These are phyloP conservation scores for Petrolisthes manimaculis DNA, from an alignment of 2,888 invertebrate species.

Conservation along the genomic window DNA sequence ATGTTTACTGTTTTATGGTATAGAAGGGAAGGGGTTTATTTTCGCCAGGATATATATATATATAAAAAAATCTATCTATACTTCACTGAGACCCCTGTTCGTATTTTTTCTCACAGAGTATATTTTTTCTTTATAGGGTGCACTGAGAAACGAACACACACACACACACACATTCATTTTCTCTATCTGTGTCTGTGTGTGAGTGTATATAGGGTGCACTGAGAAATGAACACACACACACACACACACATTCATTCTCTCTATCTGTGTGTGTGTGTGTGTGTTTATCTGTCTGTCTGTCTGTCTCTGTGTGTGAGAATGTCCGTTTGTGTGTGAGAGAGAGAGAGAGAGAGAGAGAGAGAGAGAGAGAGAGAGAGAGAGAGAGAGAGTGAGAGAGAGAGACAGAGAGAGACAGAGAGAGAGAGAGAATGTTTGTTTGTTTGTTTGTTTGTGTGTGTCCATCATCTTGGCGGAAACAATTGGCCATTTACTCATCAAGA, in stretches of 20 bases:
- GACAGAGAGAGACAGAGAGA: constrained; percentile 30
- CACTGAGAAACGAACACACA: too few species aligned
- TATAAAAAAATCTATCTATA: too few species aligned
- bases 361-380: constrained; percentile 19
- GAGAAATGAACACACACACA: background rate
- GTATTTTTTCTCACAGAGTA: too few species aligned
- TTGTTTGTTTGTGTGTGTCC: background rate
- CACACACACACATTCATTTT: too few species aligned
- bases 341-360: constrained; percentile 10
- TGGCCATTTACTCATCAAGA: too few species aligned
- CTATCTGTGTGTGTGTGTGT: background rate
- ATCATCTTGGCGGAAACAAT: background rate
- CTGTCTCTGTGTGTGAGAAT: background rate
- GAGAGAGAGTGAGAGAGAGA: constrained; percentile 23
- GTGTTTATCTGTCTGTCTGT: background rate
- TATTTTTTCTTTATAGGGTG: too few species aligned
- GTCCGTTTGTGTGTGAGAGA: background rate
- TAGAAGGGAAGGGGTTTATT: too few species aligned
- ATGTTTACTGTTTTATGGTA: too few species aligned
- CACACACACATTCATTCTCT: background rate
- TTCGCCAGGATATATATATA: too few species aligned
- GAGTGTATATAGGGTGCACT: background rate
- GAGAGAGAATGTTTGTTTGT: background rate
- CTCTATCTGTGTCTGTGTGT: constrained; percentile 21
- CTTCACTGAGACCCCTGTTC: too few species aligned